Evolutionary conservation across 2,888 invertebrate genomes (phyloP).

Genomic region (Nemotelus nigrinus): DNA sequence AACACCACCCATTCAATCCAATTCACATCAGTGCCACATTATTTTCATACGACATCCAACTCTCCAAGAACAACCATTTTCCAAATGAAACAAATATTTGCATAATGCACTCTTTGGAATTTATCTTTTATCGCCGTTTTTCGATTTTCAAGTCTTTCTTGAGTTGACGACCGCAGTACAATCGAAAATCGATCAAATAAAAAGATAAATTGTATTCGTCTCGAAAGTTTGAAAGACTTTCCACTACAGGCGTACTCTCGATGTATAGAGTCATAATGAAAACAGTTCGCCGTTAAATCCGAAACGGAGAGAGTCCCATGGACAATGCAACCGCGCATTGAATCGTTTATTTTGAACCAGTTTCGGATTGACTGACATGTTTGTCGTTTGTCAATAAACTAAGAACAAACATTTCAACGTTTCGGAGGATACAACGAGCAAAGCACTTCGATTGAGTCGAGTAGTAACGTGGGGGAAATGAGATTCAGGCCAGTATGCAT

Average conservation of each 20-base stretch:
- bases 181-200: conserved; percentile 32
- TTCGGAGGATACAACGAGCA: neutral
- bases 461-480: neutral
- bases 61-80: conserved; percentile 21
- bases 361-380: conserved; percentile 37
- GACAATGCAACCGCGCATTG: neutral
- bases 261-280: neutral
- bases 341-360: conserved; percentile 39
- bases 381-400: conserved; percentile 41
- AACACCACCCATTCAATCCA: neutral
- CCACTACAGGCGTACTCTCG: neutral
- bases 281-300: neutral
- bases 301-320: neutral
- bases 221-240: neutral
- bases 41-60: neutral
- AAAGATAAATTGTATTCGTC: conserved; percentile 22
- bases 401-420: conserved; percentile 29
- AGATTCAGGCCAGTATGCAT: conserved; percentile 11
- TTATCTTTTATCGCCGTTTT: neutral
- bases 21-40: too few relatives aligned
- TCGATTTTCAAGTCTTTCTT: neutral
- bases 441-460: neutral
- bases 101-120: conserved; percentile 21
- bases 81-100: conserved; percentile 31
- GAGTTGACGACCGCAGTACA: neutral